phyloP scores from a whole-genome alignment of 2,888 invertebrate species.

The Nyleta sp. region DNA sequence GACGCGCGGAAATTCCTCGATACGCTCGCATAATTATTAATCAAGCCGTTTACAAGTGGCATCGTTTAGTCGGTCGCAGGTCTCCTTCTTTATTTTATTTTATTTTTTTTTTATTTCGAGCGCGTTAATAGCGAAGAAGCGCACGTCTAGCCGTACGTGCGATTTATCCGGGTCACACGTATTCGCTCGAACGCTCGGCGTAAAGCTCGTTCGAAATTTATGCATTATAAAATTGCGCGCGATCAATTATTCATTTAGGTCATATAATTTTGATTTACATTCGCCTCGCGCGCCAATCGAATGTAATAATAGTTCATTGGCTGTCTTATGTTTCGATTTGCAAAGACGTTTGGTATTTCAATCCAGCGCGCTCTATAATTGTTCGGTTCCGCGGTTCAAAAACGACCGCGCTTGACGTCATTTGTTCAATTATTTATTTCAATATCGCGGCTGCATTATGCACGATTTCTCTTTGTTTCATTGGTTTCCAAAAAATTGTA shows the following conservation, averaged over 20 bases:
- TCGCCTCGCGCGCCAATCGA: constrained; percentile 19
- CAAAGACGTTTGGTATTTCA: constrained; percentile 39
- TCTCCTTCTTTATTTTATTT: no score
- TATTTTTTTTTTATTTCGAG: constrained; percentile 1
- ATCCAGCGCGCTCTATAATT: constrained; percentile 41
- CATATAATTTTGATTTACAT: constrained; percentile 55
- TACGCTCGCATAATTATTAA: constrained; percentile 38
- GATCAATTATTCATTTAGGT: constrained; percentile 55
- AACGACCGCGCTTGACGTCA: constrained; percentile 32
- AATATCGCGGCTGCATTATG: neutral
- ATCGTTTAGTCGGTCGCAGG: constrained; percentile 20
- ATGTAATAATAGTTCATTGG: constrained; percentile 43
- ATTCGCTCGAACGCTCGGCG: constrained; percentile 40
- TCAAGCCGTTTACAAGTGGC: constrained; percentile 37
- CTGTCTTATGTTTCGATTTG: constrained; percentile 39
- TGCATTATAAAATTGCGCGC: constrained; percentile 51
- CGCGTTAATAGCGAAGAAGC: constrained; percentile 5
- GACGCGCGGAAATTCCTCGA: constrained; percentile 30
- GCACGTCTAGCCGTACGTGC: neutral
- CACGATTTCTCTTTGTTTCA: no score
- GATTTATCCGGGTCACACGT: constrained; percentile 47
- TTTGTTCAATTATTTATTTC: constrained; percentile 22
- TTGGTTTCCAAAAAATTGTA: no score
- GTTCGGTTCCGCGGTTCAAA: constrained; percentile 23
- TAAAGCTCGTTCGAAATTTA: constrained; percentile 45